These are phyloP conservation scores for Ephestia elutella DNA, from an alignment of 1,140 invertebrate species.

Conservation along the genomic window DNA sequence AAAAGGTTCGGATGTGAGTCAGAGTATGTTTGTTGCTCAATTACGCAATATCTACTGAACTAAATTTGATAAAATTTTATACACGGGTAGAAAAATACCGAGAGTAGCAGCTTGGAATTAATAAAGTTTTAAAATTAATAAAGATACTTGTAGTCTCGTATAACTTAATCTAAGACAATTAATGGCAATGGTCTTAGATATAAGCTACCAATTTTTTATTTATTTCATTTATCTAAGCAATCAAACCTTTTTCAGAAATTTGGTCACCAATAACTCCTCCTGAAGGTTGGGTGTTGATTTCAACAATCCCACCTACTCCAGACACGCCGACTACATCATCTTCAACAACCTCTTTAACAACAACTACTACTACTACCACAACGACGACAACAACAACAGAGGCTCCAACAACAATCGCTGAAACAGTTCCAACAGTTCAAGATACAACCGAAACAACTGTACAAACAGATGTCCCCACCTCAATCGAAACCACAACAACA, in stretches of 20 bases:
- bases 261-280: constrained; percentile 77
- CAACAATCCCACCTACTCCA: constrained; percentile 55
- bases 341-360: constrained; percentile 26
- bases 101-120: too few relatives aligned
- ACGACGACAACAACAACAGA: constrained; percentile 28
- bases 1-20: too few relatives aligned
- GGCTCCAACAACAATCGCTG: constrained; percentile 20
- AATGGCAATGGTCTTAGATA: too few relatives aligned
- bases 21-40: too few relatives aligned
- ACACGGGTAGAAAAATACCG: too few relatives aligned
- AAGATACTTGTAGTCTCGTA: too few relatives aligned
- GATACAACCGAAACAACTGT: constrained; percentile 5
- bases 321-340: constrained; percentile 37
- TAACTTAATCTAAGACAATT: too few relatives aligned
- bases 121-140: too few relatives aligned
- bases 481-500: constrained; percentile 11
- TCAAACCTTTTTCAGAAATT: constrained; percentile 51
- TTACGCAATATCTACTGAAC: too few relatives aligned
- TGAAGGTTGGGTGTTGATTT: constrained; percentile 78
- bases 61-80: too few relatives aligned
- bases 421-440: neutral
- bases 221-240: too few relatives aligned
- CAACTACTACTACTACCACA: constrained; percentile 27
- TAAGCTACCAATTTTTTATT: too few relatives aligned
- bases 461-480: constrained; percentile 14